phyloP scores from a whole-genome alignment of 2,113 vertebrate species.

The Corythaeola cristata region DNA sequence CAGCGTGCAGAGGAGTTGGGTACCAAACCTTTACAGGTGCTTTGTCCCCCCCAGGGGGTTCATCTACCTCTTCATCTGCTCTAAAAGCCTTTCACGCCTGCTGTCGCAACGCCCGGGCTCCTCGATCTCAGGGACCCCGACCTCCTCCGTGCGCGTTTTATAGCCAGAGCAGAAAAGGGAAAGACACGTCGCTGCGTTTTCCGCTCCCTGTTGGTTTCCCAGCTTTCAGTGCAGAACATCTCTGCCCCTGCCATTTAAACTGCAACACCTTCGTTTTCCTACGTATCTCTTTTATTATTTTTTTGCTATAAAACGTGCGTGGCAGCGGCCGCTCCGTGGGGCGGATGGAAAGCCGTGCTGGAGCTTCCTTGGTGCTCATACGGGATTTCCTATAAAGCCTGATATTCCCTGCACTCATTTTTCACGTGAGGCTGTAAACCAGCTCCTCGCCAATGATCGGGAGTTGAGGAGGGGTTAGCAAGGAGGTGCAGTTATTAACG shows the following conservation, averaged over 20 bases:
- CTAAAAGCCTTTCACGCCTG: neutral
- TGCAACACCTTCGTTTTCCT: neutral
- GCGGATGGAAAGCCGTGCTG: neutral
- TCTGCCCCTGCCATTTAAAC: neutral
- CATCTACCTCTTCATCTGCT: neutral
- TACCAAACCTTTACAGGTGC: neutral
- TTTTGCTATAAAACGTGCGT: neutral
- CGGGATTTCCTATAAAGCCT: neutral
- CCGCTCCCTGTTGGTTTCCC: neutral
- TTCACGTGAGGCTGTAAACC: neutral
- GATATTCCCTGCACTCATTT: neutral
- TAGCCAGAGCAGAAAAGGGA: neutral
- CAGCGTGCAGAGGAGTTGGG: accelerated
- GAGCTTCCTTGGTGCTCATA: neutral
- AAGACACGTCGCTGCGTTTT: neutral
- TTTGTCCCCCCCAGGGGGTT: neutral
- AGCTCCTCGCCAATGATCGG: neutral
- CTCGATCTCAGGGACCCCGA: neutral
- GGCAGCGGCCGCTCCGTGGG: neutral
- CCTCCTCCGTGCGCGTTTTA: neutral
- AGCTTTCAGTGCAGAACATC: neutral
- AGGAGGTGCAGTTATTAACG: slow-evolving; percentile 4
- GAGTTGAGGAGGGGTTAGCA: neutral
- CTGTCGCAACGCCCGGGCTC: accelerated
- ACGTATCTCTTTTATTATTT: accelerated